Base-by-base conservation (phyloP, 2,113 vertebrate genomes). In the Mobula hypostoma region DNA sequence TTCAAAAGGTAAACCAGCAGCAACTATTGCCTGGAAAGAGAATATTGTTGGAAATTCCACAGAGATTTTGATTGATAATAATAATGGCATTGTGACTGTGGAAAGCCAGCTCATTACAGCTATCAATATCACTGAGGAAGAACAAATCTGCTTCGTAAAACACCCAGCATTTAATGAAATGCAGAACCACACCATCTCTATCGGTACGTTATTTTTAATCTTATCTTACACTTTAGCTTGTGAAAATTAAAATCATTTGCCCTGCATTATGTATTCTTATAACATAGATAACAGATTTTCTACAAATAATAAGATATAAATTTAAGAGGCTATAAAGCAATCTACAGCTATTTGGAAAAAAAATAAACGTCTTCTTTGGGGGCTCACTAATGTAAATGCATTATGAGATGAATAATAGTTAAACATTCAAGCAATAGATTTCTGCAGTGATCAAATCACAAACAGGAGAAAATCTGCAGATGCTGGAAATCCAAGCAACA, bases 21-120 rank as follows among this genome's bases (percentile, higher is more conserved):
- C 82, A 27, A 61, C 24, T 85, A 85, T 85, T 85, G 56, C 82
- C 82, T 85, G 82, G 82, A 85, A 85, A 58, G 48, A 85, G 8
- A 58, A 61, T 85, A 85, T 56, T 85, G 24, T 29, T 58, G 82
- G 56, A 58, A 85, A 85, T 56, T 61, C 8, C 82, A 85, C 82
- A 2, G 21, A 9, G 8, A 85, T 58, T 27, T 85, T 61, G 24
- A 27, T 27, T 61, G 21, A 85, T 58, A 85, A 85, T 61, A 7
- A 29, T 85, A 48, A 85, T 58, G 48, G 82, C 11, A 85, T 48
- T 24, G 48, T 85, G 24, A 27, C 82, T 58, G 82, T 85, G 82
- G 82, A 61, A 58, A 85, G 48, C 21, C 48, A 85, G 8, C 56
- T 29, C 82, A 56, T 58, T 29, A 61, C 48, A 58, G 8, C 48